Evolutionary conservation across 1,140 invertebrate genomes (phyloP).

Genomic region (Drosophila ohnishii): DNA sequence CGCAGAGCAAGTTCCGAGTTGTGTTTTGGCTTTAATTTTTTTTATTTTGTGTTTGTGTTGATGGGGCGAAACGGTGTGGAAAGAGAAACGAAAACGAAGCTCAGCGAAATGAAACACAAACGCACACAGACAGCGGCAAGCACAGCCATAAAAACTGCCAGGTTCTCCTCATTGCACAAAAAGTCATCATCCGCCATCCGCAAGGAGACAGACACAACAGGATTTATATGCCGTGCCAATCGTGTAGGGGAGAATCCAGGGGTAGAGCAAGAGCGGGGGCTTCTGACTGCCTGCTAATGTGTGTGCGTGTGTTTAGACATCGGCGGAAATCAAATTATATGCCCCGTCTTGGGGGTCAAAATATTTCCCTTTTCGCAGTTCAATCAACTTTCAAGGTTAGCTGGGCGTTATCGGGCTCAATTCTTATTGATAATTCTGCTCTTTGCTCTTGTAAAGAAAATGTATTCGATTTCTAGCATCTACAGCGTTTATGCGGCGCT

Average conservation of each 20-base stretch:
- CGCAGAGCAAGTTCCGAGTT: constrained; percentile 74
- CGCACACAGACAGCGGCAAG: constrained; percentile 5
- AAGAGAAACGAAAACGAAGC: constrained; percentile 59
- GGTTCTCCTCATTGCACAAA: constrained; percentile 53
- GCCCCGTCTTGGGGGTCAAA: constrained; percentile 62
- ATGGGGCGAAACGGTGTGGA: constrained; percentile 59
- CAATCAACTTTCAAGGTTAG: constrained; percentile 78
- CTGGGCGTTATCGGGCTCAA: constrained; percentile 22
- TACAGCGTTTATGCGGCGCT: neutral
- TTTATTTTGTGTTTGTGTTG: constrained; percentile 33
- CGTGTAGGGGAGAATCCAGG: constrained; percentile 31
- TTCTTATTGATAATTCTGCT: constrained; percentile 16
- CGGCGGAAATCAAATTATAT: constrained; percentile 69
- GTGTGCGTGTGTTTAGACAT: constrained; percentile 5
- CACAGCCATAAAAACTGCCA: constrained; percentile 34
- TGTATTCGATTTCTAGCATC: neutral
- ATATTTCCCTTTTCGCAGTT: constrained; percentile 67
- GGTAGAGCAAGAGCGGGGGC: constrained; percentile 1
- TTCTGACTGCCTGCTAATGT: constrained; percentile 15
- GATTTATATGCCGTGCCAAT: constrained; percentile 58
- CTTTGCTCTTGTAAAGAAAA: constrained; percentile 1
- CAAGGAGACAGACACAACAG: constrained; percentile 55
- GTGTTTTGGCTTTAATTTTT: constrained; percentile 31
- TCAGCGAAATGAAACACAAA: constrained; percentile 55
- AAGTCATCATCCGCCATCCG: constrained; percentile 31